Evolutionary conservation across 2,113 vertebrate genomes (phyloP).

Genomic region (Hydrochoerus hydrochaeris): DNA sequence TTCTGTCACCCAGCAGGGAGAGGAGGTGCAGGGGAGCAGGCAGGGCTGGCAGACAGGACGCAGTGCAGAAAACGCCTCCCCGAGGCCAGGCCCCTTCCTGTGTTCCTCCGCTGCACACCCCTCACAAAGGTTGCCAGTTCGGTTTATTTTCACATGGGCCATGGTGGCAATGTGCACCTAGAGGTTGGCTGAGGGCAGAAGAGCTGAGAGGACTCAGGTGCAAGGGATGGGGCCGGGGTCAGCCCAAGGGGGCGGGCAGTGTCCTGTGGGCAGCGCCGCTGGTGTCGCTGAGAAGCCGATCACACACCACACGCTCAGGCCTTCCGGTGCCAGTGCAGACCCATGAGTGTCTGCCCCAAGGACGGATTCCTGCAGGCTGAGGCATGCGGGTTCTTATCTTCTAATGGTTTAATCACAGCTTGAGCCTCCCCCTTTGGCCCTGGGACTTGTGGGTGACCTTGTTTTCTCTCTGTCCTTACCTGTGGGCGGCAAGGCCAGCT

Average conservation of each 20-base stretch:
- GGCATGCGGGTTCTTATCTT: not conserved
- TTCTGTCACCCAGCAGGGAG: not conserved
- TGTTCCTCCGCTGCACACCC: not conserved
- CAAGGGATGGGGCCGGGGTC: not conserved
- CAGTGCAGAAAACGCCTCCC: not conserved
- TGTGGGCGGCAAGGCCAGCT: not conserved
- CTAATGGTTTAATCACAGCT: not conserved
- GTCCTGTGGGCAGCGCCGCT: not conserved
- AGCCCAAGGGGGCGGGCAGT: fast-evolving
- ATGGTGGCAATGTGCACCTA: fast-evolving
- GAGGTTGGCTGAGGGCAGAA: fast-evolving
- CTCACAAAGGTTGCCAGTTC: not conserved
- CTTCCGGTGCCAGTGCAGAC: not conserved
- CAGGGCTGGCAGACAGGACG: not conserved
- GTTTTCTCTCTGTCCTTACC: not conserved
- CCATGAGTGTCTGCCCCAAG: not conserved
- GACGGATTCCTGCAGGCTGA: not conserved
- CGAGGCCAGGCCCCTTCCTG: not conserved
- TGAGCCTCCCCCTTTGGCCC: not conserved
- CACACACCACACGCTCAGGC: fast-evolving
- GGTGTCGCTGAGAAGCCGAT: not conserved
- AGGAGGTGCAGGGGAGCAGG: not conserved
- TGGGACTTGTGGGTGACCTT: conserved; percentile 10
- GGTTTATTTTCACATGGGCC: not conserved
- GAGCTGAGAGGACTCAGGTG: not conserved